Conservation (phyloP, 2,113 vertebrate genomes). For the Casuarius casuarius region DNA sequence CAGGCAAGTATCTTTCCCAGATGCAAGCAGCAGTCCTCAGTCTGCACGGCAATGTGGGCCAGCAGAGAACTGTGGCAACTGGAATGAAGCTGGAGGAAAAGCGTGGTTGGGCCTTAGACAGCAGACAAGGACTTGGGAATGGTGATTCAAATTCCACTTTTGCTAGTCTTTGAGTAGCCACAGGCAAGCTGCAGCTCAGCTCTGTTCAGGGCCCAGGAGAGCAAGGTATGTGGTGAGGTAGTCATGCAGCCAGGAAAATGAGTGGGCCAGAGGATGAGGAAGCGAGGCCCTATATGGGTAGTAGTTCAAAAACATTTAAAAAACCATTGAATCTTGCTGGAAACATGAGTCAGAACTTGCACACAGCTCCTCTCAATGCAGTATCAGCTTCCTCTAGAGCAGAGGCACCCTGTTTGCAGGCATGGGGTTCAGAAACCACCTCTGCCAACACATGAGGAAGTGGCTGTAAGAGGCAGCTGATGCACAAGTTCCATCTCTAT, state of each 20-base stretch:
- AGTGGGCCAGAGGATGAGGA: neutral
- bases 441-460: neutral
- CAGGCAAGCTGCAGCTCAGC: neutral
- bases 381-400: neutral
- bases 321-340: neutral
- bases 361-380: neutral
- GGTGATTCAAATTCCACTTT: neutral
- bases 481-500: neutral
- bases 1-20: neutral
- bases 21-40: neutral
- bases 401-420: neutral
- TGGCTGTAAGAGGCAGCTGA: neutral
- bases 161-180: neutral
- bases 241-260: neutral
- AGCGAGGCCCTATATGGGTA: neutral
- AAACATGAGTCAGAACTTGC: neutral
- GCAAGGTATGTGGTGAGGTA: neutral
- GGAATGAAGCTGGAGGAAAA: neutral
- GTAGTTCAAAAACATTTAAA: neutral
- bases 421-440: rapidly evolving
- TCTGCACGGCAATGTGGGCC: neutral
- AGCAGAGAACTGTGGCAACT: no score
- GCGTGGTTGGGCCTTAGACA: neutral
- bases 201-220: neutral
- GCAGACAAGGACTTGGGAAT: neutral